Evolutionary conservation across 2,888 invertebrate species (phyloP).

Genomic region (Scrobipalpa atriplicella): DNA sequence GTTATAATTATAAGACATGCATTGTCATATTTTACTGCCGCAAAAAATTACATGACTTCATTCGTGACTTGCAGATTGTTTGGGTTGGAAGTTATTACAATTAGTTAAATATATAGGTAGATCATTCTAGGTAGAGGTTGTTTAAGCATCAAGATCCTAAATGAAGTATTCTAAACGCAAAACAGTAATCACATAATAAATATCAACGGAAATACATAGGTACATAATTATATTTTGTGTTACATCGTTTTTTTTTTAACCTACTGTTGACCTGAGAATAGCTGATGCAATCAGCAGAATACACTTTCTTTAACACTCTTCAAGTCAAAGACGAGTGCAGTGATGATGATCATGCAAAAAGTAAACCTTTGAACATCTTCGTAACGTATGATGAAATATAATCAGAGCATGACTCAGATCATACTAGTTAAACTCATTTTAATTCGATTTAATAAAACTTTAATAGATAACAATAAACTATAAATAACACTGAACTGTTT

Average conservation of each 20-base stretch:
- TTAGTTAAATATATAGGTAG: not conserved
- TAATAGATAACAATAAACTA: slow-evolving; percentile 1
- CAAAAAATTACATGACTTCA: slow-evolving; percentile 7
- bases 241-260: no score
- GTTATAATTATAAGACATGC: not conserved
- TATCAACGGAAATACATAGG: no score
- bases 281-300: not conserved
- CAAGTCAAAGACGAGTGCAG: not conserved
- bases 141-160: not conserved
- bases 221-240: no score
- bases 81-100: not conserved
- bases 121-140: not conserved
- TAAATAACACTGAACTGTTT: slow-evolving; percentile 11
- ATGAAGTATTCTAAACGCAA: no score
- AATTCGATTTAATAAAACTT: not conserved
- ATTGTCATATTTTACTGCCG: slow-evolving; percentile 6
- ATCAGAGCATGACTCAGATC: not conserved
- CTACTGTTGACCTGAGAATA: no score
- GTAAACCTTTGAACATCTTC: not conserved
- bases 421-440: not conserved
- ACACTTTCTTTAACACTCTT: not conserved
- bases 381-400: not conserved
- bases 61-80: slow-evolving; percentile 7
- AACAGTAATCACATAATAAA: no score
- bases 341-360: not conserved